These are phyloP conservation scores for Monodelphis domestica DNA, from an alignment of 2,797 vertebrate genomes.

Conservation along the genomic window DNA sequence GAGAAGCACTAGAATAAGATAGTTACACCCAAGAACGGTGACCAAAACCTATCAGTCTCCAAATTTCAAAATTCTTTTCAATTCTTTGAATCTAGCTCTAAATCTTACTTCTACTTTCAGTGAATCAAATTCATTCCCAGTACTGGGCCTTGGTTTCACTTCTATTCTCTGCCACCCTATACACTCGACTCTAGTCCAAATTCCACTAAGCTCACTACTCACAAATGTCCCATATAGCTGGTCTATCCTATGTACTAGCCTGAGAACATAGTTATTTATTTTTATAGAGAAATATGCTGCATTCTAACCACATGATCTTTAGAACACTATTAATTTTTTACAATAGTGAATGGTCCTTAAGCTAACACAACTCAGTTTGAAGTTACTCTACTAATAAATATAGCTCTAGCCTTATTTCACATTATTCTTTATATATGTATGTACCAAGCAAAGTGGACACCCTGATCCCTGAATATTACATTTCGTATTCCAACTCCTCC, in stretches of 20 bases:
- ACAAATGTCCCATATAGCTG: neutral
- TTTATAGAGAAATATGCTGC: neutral
- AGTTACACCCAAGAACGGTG: conserved; percentile 3
- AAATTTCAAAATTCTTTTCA: conserved; percentile 16
- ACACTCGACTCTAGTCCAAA: neutral
- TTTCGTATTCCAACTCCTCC: neutral
- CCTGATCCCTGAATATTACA: neutral
- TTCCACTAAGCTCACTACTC: conserved; percentile 2
- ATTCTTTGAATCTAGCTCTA: conserved; percentile 10
- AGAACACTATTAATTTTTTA: neutral
- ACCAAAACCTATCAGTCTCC: neutral
- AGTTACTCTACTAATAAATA: neutral
- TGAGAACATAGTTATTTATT: neutral
- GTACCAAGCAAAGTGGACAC: neutral
- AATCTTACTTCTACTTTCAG: conserved; percentile 18
- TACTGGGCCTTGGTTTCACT: neutral
- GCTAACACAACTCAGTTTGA: neutral
- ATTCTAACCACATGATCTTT: neutral
- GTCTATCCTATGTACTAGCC: neutral
- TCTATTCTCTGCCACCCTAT: conserved; percentile 13
- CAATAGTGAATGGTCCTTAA: neutral
- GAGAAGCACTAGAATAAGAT: neutral
- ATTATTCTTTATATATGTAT: neutral
- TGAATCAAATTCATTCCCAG: neutral
- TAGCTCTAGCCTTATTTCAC: neutral